Percentiles rank a stretch among this genome's conserved stretches.
These are phyloP conservation scores for Bagarius yarrelli DNA, from an alignment of 2,113 vertebrate genomes.

Conservation along the genomic window DNA sequence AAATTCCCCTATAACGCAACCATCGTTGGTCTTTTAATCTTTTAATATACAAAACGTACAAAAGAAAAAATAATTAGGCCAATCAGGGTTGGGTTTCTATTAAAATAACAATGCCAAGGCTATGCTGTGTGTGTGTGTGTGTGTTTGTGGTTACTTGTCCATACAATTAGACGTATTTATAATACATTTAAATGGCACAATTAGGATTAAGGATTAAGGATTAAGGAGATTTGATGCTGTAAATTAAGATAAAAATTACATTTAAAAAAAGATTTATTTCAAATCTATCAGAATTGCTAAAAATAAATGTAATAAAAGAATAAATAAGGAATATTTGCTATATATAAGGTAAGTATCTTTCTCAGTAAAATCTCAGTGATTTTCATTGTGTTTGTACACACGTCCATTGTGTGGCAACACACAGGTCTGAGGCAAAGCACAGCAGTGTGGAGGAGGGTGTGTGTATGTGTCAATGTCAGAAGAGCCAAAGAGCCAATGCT, in stretches of 20 bases:
- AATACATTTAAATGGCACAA: not conserved
- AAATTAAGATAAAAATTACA: too few species aligned
- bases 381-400: not conserved
- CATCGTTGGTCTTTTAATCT: not conserved
- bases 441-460: not conserved
- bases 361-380: too few species aligned
- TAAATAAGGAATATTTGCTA: too few species aligned
- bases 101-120: not conserved
- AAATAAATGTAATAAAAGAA: too few species aligned
- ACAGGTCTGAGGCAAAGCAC: not conserved
- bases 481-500: slow-evolving; percentile 20
- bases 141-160: not conserved
- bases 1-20: not conserved
- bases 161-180: not conserved
- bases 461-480: slow-evolving; percentile 45
- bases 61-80: not conserved
- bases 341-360: too few species aligned
- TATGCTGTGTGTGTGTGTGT: not conserved
- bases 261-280: not conserved
- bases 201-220: not conserved
- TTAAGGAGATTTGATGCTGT: not conserved
- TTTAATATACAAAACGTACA: not conserved
- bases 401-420: slow-evolving; percentile 58
- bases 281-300: not conserved
- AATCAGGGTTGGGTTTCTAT: not conserved